These are phyloP conservation scores for Pandemis cinnamomeana DNA, from an alignment of 2,888 invertebrate genomes.

Conservation along the genomic window DNA sequence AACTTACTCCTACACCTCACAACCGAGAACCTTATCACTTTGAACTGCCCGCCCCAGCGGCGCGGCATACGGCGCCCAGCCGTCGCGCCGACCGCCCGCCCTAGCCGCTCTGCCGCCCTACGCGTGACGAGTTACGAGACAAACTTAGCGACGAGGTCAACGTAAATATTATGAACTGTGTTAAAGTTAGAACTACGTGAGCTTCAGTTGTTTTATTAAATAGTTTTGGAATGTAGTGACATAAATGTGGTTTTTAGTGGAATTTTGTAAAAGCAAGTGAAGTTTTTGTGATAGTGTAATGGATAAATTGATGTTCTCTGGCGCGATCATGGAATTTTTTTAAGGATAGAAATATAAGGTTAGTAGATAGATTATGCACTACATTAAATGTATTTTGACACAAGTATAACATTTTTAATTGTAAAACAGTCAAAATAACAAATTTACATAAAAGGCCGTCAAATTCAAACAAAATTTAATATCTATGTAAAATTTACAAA, in stretches of 20 bases:
- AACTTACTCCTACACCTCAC: neutral
- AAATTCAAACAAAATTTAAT: too few species aligned
- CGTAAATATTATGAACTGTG: too few species aligned
- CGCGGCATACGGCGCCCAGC: constrained; percentile 50
- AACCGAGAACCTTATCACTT: neutral
- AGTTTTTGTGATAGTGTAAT: neutral
- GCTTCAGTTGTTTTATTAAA: too few species aligned
- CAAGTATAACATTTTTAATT: too few species aligned
- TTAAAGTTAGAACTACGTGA: too few species aligned
- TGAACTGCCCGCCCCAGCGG: constrained; percentile 37
- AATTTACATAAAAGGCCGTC: too few species aligned
- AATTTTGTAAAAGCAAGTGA: neutral
- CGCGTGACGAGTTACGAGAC: constrained; percentile 20
- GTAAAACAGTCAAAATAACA: too few species aligned
- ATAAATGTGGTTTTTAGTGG: too few species aligned
- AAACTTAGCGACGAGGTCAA: neutral
- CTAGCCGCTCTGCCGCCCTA: constrained; percentile 43
- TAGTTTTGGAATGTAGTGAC: too few species aligned
- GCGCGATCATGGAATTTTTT: neutral
- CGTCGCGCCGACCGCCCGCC: constrained; percentile 53
- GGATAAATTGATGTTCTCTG: neutral
- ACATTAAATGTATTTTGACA: too few species aligned
- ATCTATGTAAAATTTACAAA: too few species aligned
- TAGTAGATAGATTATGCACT: neutral
- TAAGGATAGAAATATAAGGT: neutral